Evolutionary conservation across 2,797 vertebrate species (phyloP).

Genomic region (Taenioides sp.): DNA sequence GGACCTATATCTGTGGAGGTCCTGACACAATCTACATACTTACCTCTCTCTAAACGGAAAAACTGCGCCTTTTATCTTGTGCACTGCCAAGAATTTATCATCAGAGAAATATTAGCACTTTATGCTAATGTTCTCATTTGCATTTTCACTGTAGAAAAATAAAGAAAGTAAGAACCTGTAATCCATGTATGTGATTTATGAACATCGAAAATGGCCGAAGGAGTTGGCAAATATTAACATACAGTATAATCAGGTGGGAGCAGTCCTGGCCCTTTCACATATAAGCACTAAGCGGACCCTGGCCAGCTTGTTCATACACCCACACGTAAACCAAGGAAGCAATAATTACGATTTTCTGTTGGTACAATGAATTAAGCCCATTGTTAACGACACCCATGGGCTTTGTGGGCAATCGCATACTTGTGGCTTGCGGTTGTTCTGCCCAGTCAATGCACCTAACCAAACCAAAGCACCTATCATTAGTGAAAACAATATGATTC

Average conservation of each 20-base stretch:
- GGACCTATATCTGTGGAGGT: constrained; percentile 34
- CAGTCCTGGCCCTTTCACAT: constrained; percentile 43
- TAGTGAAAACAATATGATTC: too few relatives aligned
- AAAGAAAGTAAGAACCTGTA: constrained; percentile 57
- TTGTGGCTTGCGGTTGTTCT: constrained; percentile 46
- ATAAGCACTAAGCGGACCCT: constrained; percentile 40
- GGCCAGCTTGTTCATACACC: constrained; percentile 29
- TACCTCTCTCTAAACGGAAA: constrained; percentile 26
- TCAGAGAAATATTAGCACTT: constrained; percentile 23
- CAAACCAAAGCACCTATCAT: too few relatives aligned
- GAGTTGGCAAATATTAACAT: constrained; percentile 70
- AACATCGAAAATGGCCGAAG: constrained; percentile 54
- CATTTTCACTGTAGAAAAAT: constrained; percentile 48
- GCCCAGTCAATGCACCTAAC: too few relatives aligned
- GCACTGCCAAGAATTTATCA: constrained; percentile 47
- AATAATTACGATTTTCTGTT: constrained; percentile 59
- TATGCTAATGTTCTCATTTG: constrained; percentile 55
- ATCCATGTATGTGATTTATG: constrained; percentile 57
- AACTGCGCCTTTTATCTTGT: constrained; percentile 36
- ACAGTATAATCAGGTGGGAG: constrained; percentile 53
- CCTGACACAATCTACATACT: constrained; percentile 31
- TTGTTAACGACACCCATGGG: constrained; percentile 57
- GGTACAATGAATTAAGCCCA: constrained; percentile 61
- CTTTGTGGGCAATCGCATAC: constrained; percentile 54
- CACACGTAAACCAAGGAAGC: constrained; percentile 32